These are phyloP conservation scores for Austrolebias charrua DNA, from an alignment of 2,797 vertebrate species.

Conservation along the genomic window DNA sequence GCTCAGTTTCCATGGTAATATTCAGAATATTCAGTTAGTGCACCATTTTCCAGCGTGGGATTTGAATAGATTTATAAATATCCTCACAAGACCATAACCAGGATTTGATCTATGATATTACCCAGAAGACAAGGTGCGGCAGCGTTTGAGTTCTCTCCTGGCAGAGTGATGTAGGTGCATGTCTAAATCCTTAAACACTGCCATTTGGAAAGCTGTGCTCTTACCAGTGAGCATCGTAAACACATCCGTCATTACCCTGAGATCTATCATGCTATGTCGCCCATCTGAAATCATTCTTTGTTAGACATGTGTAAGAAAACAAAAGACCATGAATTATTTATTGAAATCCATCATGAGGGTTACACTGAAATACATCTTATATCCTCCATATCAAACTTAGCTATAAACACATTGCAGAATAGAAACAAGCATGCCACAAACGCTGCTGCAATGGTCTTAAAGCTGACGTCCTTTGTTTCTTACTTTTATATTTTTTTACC, in stretches of 20 bases:
- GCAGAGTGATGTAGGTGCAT: constrained; percentile 35
- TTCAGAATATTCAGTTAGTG: constrained; percentile 52
- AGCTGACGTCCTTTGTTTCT: constrained; percentile 4
- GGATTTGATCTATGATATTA: constrained; percentile 60
- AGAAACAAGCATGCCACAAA: constrained; percentile 11
- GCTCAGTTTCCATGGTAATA: constrained; percentile 63
- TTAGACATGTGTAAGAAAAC: constrained; percentile 26
- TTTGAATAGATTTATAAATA: constrained; percentile 63
- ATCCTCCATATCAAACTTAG: constrained; percentile 11
- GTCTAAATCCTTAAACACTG: constrained; percentile 48
- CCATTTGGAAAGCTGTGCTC: constrained; percentile 35
- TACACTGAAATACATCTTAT: constrained; percentile 23
- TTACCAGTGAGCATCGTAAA: constrained; percentile 28
- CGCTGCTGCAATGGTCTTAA: neutral
- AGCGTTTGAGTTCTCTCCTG: constrained; percentile 44
- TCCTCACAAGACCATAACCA: constrained; percentile 52
- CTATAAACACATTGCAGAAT: constrained; percentile 10
- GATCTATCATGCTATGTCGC: constrained; percentile 14
- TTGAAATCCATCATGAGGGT: constrained; percentile 3
- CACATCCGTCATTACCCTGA: constrained; percentile 31
- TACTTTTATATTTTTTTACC: constrained; percentile 1
- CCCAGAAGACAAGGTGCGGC: constrained; percentile 42
- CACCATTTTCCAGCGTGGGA: constrained; percentile 43
- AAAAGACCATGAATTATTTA: constrained; percentile 43
- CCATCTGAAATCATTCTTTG: constrained; percentile 30